phyloP scores from a whole-genome alignment of 1,140 invertebrate genomes.

The Zaprionus nigranus region DNA sequence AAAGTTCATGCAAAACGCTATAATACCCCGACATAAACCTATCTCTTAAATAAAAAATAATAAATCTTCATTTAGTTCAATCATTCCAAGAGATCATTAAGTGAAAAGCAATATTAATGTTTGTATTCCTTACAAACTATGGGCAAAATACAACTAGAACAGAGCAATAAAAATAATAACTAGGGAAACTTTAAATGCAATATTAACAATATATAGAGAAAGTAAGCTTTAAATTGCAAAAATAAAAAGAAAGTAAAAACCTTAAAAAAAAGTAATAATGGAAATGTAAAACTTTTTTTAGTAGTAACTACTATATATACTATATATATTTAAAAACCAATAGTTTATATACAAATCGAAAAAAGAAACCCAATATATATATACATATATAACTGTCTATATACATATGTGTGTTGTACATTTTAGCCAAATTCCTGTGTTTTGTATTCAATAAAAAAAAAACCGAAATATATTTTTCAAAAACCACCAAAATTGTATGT shows the following conservation, averaged over 20 bases:
- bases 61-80: slow-evolving; percentile 36
- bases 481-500: slow-evolving; percentile 42
- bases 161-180: slow-evolving; percentile 18
- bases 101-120: slow-evolving; percentile 39
- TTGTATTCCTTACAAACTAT: slow-evolving; percentile 33
- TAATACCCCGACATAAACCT: slow-evolving; percentile 44
- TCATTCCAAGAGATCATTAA: slow-evolving; percentile 66
- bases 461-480: slow-evolving; percentile 69
- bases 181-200: slow-evolving; percentile 50
- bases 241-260: slow-evolving; percentile 21
- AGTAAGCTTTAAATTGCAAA: slow-evolving; percentile 70
- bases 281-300: slow-evolving; percentile 64
- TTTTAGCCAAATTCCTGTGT: slow-evolving; percentile 80
- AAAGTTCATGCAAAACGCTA: slow-evolving; percentile 77
- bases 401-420: slow-evolving; percentile 77
- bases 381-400: slow-evolving; percentile 58
- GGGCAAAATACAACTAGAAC: slow-evolving; percentile 60
- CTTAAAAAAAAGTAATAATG: slow-evolving; percentile 39
- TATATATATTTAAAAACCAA: slow-evolving; percentile 35
- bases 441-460: slow-evolving; percentile 68
- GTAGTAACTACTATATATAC: slow-evolving; percentile 64
- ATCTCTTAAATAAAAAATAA: slow-evolving; percentile 28
- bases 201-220: slow-evolving; percentile 46
- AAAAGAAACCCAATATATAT: slow-evolving; percentile 32
- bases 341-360: slow-evolving; percentile 54